phyloP scores from a whole-genome alignment of 2,113 vertebrate species.

The Chrysochloris asiatica region DNA sequence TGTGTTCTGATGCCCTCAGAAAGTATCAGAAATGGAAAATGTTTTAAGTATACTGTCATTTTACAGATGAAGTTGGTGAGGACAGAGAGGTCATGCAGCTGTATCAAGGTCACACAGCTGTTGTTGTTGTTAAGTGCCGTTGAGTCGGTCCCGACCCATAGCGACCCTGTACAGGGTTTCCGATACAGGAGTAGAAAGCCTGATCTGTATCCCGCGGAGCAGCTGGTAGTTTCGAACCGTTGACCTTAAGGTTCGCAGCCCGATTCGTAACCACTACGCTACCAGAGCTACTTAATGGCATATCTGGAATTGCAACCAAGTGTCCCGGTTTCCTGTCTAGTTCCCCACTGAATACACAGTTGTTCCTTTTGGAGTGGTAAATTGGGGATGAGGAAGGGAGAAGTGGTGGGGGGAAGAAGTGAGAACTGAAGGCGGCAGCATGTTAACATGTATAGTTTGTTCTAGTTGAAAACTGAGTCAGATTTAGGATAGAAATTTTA shows the following conservation, averaged over 20 bases:
- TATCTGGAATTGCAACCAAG: background rate
- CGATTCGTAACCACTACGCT: too few relatives aligned
- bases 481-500: background rate
- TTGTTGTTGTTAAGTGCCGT: too few relatives aligned
- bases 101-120: slow-evolving; percentile 5
- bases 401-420: background rate
- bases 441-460: background rate
- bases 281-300: too few relatives aligned
- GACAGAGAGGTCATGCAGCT: background rate
- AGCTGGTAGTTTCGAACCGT: too few relatives aligned
- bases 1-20: background rate
- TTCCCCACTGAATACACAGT: background rate
- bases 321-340: background rate
- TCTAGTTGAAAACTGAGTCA: background rate
- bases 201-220: too few relatives aligned
- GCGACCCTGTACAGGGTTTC: too few relatives aligned
- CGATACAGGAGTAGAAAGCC: too few relatives aligned
- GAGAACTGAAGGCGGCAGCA: background rate
- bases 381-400: background rate
- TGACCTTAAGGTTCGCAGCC: too few relatives aligned
- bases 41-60: background rate
- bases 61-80: background rate
- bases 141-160: too few relatives aligned
- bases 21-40: background rate
- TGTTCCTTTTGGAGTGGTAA: background rate